These are phyloP conservation scores for Saturnia japonica DNA, from an alignment of 2,888 invertebrate species.

Conservation along the genomic window DNA sequence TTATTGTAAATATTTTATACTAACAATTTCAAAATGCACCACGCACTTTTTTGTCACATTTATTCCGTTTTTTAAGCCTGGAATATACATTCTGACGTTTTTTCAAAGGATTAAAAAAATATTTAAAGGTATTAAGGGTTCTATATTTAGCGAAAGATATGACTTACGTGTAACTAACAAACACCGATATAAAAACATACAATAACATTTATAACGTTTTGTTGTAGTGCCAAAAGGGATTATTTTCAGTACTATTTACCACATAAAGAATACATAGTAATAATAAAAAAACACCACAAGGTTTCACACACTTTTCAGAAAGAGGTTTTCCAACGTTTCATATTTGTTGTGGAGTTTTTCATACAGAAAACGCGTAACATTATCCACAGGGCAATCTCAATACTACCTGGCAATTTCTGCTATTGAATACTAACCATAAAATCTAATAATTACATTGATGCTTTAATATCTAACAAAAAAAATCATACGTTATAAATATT, in stretches of 20 bases:
- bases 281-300: not conserved
- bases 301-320: not conserved
- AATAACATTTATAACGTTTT: not conserved
- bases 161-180: no score
- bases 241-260: not conserved
- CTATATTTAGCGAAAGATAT: no score
- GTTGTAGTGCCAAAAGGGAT: no score
- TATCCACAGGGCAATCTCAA: not conserved
- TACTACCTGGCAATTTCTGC: not conserved
- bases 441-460: not conserved
- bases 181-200: not conserved
- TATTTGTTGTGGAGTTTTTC: not conserved
- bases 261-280: not conserved
- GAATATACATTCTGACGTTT: no score
- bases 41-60: no score
- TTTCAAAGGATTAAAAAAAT: no score
- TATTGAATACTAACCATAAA: not conserved
- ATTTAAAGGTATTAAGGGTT: no score
- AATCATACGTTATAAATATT: no score
- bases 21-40: no score
- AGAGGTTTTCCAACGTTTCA: not conserved
- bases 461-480: no score
- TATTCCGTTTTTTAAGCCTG: no score
- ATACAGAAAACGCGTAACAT: not conserved
- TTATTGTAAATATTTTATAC: no score